Evolutionary conservation across 2,113 vertebrate genomes (phyloP).

Genomic region (Prunella fulvescens): DNA sequence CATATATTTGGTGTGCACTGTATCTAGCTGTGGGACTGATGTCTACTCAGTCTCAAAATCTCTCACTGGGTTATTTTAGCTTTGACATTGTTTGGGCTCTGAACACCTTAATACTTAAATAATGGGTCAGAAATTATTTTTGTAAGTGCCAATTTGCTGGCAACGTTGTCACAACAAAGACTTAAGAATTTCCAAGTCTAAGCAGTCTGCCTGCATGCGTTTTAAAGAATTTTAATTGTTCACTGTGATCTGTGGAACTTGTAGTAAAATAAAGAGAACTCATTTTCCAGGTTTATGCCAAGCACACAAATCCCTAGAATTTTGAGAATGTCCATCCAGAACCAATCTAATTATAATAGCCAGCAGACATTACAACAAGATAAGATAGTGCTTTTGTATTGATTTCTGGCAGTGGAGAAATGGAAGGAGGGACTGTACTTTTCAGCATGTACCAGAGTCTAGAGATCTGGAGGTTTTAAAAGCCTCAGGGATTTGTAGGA

Average conservation of each 20-base stretch:
- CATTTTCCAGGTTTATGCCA: background rate
- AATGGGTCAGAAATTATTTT: background rate
- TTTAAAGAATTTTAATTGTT: background rate
- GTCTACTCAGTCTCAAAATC: background rate
- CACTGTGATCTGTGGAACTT: background rate
- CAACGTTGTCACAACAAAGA: background rate
- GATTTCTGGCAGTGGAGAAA: background rate
- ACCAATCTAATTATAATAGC: background rate
- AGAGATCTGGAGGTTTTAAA: background rate
- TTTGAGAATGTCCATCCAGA: background rate
- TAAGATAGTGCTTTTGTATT: background rate
- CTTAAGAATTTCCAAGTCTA: background rate
- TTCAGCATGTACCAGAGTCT: background rate
- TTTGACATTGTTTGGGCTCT: background rate
- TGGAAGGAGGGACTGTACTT: background rate
- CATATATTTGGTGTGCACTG: background rate
- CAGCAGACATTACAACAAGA: background rate
- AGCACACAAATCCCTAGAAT: background rate
- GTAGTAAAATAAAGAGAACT: background rate
- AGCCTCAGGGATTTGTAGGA: background rate
- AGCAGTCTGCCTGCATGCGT: background rate
- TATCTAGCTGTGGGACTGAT: background rate
- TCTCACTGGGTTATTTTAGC: background rate
- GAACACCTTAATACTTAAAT: background rate
- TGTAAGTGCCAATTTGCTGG: background rate